Percentiles rank a stretch among this genome's conserved stretches.
phyloP scores from a whole-genome alignment of 2,113 vertebrate genomes.

The Theristicus caerulescens region DNA sequence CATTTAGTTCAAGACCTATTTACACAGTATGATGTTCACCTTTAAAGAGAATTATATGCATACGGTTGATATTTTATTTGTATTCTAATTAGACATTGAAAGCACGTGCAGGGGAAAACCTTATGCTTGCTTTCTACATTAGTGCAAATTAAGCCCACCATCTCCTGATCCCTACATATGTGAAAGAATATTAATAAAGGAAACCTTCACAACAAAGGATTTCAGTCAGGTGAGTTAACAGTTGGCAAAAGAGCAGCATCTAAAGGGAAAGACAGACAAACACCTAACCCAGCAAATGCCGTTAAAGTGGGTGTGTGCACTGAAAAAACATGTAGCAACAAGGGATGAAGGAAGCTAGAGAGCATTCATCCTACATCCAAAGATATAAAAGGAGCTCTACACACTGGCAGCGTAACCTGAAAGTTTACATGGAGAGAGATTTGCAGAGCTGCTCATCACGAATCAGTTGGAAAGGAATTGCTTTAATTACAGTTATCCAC shows the following conservation, averaged over 20 bases:
- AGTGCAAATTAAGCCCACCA: neutral
- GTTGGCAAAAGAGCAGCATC: neutral
- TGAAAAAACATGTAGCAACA: neutral
- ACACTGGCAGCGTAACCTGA: neutral
- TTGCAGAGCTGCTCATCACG: neutral
- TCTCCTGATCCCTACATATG: neutral
- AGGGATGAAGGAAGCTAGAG: neutral
- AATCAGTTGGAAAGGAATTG: neutral
- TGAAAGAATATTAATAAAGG: neutral
- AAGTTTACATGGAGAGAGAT: neutral
- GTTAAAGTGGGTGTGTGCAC: neutral
- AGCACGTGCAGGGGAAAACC: neutral
- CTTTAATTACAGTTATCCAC: neutral
- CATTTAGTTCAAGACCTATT: neutral
- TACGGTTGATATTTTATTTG: neutral
- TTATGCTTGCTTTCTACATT: neutral
- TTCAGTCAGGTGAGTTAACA: neutral
- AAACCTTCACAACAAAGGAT: neutral
- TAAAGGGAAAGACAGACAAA: neutral
- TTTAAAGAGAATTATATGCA: neutral
- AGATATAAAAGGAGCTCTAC: neutral
- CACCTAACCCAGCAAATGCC: neutral
- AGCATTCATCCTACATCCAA: neutral
- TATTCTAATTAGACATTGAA: neutral
- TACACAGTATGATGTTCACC: rapidly evolving